Conservation (phyloP, 2,888 invertebrate genomes). For the Athetis lepigone region DNA sequence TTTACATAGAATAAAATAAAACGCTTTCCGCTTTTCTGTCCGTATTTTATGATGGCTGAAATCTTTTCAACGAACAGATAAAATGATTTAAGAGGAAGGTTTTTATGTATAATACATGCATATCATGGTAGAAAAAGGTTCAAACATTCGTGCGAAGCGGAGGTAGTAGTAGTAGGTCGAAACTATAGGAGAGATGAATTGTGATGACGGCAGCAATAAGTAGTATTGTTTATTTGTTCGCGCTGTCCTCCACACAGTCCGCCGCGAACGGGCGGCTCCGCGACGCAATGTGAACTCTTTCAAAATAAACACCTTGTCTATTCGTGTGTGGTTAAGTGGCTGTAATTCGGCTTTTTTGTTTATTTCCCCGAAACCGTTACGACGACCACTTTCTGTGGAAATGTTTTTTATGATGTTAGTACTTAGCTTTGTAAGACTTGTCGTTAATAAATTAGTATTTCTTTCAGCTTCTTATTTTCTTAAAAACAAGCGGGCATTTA, state of each 20-base stretch:
- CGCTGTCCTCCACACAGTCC: constrained; percentile 44
- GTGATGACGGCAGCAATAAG: constrained; percentile 33
- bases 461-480: neutral
- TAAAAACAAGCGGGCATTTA: neutral
- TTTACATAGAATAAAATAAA: too few species aligned
- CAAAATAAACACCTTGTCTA: constrained; percentile 82
- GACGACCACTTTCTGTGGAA: constrained; percentile 69
- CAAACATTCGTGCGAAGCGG: too few species aligned
- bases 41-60: too few species aligned
- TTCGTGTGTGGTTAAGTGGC: constrained; percentile 76
- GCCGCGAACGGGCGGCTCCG: constrained; percentile 51
- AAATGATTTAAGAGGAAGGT: too few species aligned
- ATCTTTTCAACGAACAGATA: too few species aligned
- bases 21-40: too few species aligned
- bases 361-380: constrained; percentile 70
- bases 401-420: constrained; percentile 44
- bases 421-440: constrained; percentile 32
- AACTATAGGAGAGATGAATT: constrained; percentile 4
- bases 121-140: too few species aligned
- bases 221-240: constrained; percentile 58
- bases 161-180: too few species aligned
- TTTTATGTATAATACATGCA: too few species aligned
- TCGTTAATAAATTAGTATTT: constrained; percentile 26
- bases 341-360: constrained; percentile 76
- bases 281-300: constrained; percentile 69